Evolutionary conservation across 1,140 invertebrate species (phyloP).

Genomic region (Calephelis virginiensis): DNA sequence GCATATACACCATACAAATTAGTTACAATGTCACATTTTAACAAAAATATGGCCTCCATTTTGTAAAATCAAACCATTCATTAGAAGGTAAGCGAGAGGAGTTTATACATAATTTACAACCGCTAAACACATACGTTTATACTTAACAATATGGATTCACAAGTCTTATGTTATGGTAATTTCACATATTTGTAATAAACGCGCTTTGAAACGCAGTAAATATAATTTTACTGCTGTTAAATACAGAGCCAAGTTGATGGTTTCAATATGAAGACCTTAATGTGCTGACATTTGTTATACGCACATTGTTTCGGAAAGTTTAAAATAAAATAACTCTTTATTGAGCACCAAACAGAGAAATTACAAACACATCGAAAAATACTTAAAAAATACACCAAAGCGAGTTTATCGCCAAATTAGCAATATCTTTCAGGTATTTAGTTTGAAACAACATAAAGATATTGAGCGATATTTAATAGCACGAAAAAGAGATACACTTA

Average conservation of each 20-base stretch:
- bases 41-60: background rate
- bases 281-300: background rate
- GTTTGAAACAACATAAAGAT: too few species aligned
- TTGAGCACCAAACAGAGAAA: too few species aligned
- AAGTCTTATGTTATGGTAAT: conserved; percentile 12
- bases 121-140: conserved; percentile 4
- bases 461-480: too few species aligned
- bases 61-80: conserved; percentile 1
- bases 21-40: too few species aligned
- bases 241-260: background rate
- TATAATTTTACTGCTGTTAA: conserved; percentile 16
- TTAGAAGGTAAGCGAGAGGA: background rate
- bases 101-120: conserved; percentile 1
- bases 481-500: too few species aligned
- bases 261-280: conserved; percentile 1
- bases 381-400: too few species aligned
- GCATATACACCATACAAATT: too few species aligned
- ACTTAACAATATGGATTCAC: background rate
- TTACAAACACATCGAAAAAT: too few species aligned
- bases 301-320: background rate
- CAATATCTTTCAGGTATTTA: too few species aligned
- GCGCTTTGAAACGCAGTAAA: conserved; percentile 2
- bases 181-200: conserved; percentile 8
- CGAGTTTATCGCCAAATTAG: too few species aligned
- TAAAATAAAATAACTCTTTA: background rate